Evolutionary conservation across 64 coral and sea anemone genomes (phyloP).

Genomic region (Hydrozoanthus tunicans): DNA sequence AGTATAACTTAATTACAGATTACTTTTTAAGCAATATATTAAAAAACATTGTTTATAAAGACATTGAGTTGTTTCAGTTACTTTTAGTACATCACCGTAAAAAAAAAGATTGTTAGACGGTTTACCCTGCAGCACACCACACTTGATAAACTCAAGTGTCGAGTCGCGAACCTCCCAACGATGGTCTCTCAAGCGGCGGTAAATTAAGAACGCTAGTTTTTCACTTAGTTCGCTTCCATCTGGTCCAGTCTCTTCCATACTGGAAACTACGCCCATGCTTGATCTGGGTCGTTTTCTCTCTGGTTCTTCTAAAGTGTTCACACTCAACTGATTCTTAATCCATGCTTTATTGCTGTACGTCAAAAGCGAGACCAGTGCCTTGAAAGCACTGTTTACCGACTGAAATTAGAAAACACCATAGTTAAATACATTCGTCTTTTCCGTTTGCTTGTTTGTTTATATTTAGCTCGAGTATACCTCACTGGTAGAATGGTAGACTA

Average conservation of each 20-base stretch:
- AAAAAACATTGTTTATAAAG: no score
- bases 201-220: slow-evolving; percentile 66
- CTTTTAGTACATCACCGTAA: neutral
- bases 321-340: slow-evolving; percentile 35
- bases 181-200: slow-evolving; percentile 68
- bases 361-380: slow-evolving; percentile 46
- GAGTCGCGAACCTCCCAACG: slow-evolving; percentile 89
- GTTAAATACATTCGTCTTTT: neutral
- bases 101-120: neutral
- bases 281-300: slow-evolving; percentile 12
- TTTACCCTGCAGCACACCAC: slow-evolving; percentile 64
- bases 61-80: neutral
- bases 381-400: slow-evolving; percentile 64
- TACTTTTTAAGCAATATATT: neutral
- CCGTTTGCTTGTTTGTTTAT: no score
- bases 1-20: neutral
- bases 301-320: neutral
- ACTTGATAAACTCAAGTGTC: slow-evolving; percentile 71
- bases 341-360: neutral
- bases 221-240: slow-evolving; percentile 4
- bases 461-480: no score
- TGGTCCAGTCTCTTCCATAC: neutral
- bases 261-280: neutral
- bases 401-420: neutral
- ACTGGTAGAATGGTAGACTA: no score